Evolutionary conservation across 2,113 vertebrate genomes (phyloP), one percentile per base, ranked within the genome.

Genomic region (Arenaria interpres): DNA sequence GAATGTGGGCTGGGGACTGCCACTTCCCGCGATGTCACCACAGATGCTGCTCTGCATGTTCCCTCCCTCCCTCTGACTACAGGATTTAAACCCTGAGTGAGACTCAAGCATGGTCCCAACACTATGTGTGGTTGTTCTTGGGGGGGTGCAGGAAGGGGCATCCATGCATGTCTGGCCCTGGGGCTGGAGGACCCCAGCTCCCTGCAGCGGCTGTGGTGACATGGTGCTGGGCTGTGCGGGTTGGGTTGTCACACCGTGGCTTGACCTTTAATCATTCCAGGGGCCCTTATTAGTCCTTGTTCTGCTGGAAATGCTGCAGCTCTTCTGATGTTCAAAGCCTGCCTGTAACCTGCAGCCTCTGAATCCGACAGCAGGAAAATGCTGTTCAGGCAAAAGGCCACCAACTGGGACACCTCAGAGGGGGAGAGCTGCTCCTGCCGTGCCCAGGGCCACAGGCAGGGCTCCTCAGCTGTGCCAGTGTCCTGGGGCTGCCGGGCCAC

Each of bases 61-160:
- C 16, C 19, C 41, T 76, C 76, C 68, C 28, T 48, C 73, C 45
- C 76, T 66, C 54, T 48, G 84, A 62, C 23, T 83, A 51, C 30
- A 43, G 63, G 27, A 51, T 90, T 83, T 76, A 30, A 80, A 80
- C 64, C 33, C 45, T 10, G 45, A 75, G 24, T 0, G 5, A 77
- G 24, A 24, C 27, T 46, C 72, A 45, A 30, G 35, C 54, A 32
- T 0, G 9, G 27, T 35, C 41, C 24, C n/a, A 73, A 48, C 41
- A 28, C 23, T 21, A 9, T 5, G 1, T 0, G 0, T 32, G 22
- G 21, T 43, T 0, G 39, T 72, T 28, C 48, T 53, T 3, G 2
- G 21, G 32, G 17, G 20, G 15, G 46, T 3, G 4, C 2, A 3
- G 37, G n/a, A 1, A 8, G n/a, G n/a, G 9, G 9, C 41, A 43